Percentiles rank a stretch among this genome's conserved stretches.
Conservation (phyloP, 2,113 vertebrate genomes). For the Megaceryle torquata region DNA sequence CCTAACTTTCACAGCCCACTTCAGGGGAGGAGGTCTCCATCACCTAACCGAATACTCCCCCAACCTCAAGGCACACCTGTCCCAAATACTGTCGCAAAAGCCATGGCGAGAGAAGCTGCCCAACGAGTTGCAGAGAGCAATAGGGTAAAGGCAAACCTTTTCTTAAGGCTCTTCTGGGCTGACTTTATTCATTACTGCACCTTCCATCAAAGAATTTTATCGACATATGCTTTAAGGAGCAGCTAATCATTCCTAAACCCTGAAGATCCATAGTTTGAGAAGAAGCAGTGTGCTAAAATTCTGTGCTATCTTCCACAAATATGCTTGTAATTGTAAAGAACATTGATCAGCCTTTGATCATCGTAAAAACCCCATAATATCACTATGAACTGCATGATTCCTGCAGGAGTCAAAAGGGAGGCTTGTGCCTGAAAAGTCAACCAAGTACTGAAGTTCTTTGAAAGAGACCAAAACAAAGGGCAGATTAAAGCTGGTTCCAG, state of each 20-base stretch:
- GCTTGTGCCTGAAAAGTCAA: not conserved
- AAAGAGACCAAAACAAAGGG: not conserved
- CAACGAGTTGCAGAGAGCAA: conserved; percentile 88
- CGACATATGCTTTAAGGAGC: not conserved
- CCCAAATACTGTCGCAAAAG: conserved; percentile 90
- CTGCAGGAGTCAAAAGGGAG: not conserved
- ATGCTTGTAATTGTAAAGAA: not conserved
- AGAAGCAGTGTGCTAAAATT: not conserved
- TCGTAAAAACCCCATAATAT: not conserved
- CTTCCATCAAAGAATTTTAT: not conserved
- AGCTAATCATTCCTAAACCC: not conserved
- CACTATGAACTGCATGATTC: not conserved
- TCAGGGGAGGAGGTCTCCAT: conserved; percentile 83
- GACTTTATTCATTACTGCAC: accelerated
- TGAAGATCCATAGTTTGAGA: not conserved
- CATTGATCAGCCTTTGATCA: not conserved
- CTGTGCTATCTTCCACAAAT: not conserved
- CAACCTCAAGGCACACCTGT: conserved; percentile 93
- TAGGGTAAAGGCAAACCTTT: conserved; percentile 73
- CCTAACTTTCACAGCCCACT: conserved; percentile 70
- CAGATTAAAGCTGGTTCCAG: not conserved
- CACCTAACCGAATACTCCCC: conserved; percentile 93
- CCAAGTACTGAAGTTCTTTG: not conserved
- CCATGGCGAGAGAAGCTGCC: conserved; percentile 94
- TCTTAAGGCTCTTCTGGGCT: not conserved